These are phyloP conservation scores for Pipistrellus pygmaeus DNA, from an alignment of 2,797 vertebrate genomes.

Conservation along the genomic window DNA sequence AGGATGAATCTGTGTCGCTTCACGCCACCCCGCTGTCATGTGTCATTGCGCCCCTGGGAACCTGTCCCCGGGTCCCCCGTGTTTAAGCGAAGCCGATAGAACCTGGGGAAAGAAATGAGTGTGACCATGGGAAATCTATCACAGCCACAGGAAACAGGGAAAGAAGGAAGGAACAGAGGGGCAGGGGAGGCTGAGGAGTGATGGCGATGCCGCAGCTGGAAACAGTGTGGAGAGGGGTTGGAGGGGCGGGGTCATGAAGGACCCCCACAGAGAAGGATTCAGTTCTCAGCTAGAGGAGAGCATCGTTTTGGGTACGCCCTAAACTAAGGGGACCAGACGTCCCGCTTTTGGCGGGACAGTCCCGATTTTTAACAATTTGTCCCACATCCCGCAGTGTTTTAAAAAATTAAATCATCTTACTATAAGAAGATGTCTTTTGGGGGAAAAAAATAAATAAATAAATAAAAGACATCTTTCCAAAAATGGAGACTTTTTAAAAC, in stretches of 20 bases:
- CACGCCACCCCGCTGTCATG: neutral
- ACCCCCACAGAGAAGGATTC: neutral
- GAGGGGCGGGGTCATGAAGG: too few species aligned
- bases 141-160: neutral
- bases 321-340: too few species aligned
- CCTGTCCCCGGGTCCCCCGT: rapidly evolving
- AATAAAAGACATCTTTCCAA: too few species aligned
- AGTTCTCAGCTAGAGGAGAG: neutral
- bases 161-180: neutral
- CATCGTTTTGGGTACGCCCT: neutral
- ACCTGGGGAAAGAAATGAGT: neutral
- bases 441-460: too few species aligned
- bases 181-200: too few species aligned
- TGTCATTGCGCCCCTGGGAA: neutral
- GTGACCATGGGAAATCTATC: neutral
- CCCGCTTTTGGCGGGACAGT: too few species aligned
- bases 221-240: neutral
- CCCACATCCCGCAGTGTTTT: too few species aligned
- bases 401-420: too few species aligned
- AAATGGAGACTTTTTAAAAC: too few species aligned
- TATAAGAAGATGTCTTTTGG: too few species aligned
- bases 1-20: neutral
- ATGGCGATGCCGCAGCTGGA: rapidly evolving
- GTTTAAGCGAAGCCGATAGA: neutral
- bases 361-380: too few species aligned